Percentiles rank a stretch among this genome's conserved stretches.
phyloP scores from a whole-genome alignment of 2,797 vertebrate genomes.

The Propithecus perrieri region DNA sequence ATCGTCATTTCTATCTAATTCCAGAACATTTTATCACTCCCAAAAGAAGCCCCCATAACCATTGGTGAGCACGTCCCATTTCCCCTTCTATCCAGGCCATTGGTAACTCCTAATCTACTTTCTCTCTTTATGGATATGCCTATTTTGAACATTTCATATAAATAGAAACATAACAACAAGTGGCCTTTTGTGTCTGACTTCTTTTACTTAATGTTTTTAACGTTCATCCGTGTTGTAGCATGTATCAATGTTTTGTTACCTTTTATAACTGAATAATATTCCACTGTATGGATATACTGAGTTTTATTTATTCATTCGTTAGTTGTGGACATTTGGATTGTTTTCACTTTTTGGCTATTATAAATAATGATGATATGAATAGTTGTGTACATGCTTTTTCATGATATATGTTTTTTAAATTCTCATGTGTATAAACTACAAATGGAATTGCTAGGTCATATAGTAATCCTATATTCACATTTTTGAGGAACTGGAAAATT shows the following conservation, averaged over 20 bases:
- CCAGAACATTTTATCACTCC: not conserved
- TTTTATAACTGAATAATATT: not conserved
- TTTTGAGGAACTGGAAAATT: not conserved
- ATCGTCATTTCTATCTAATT: not conserved
- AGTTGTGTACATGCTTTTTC: not conserved
- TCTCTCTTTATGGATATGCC: not conserved
- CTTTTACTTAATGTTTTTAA: not conserved
- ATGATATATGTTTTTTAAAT: conserved; percentile 3
- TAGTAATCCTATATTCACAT: not conserved
- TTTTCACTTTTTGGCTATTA: not conserved
- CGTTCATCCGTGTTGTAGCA: not conserved
- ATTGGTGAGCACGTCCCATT: not conserved
- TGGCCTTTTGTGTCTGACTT: not conserved
- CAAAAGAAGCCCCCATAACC: not conserved
- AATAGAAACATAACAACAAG: not conserved
- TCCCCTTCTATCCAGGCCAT: not conserved
- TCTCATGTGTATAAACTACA: not conserved
- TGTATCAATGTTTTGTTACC: not conserved
- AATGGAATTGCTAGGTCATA: not conserved
- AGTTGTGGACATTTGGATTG: not conserved
- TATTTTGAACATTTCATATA: not conserved
- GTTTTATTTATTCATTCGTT: not conserved
- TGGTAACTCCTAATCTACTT: not conserved
- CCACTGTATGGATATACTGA: not conserved
- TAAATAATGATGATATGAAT: not conserved